Evolutionary conservation across 2,797 vertebrate species (phyloP), one percentile per base, ranked within the genome.

Genomic region (Lepilemur ruficaudatus): DNA sequence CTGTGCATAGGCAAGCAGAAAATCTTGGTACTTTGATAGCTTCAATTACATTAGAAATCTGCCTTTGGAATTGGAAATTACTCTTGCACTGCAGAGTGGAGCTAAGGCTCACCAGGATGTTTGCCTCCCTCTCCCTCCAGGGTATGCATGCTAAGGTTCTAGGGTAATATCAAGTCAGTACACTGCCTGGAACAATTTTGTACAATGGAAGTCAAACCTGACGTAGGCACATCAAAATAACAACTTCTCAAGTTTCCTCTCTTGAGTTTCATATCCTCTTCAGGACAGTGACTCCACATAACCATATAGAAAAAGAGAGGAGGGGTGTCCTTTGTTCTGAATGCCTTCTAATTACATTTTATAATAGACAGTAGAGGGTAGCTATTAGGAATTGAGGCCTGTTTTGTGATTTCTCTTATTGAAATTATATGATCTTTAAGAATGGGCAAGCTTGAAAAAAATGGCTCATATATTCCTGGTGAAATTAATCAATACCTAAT

Each of bases 401-500:
- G 3, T 88, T 90, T 78, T 52, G 28, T 85, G 7, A 89, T 97
- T 97, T 97, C 72, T 88, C 59, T 93, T 32, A 46, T 46, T 97
- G 95, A 98, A 98, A 97, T 96, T 96, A 93, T 95, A 97, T 97
- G 85, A 97, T 93, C 70, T 95, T 98, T 97, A 98, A 95, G 89
- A 98, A 97, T 61, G 76, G 70, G 95, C 63, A 97, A 94, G 59
- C 78, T 96, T 87, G 73, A 76, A 98, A 97, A 92, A 96, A 28
- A 52, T 4, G 2, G 57, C 78, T 88, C 75, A 80, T 94, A 96
- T 95, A 52, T 97, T 98, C 92, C 78, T 89, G 89, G 97, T 94
- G 75, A 86, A 98, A 99, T 99, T 99, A 98, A 99, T 99, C 98
- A 98, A 98, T 98, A 98, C 97, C 98, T 99, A 99, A 99, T 99